phyloP scores from a whole-genome alignment of 1,140 invertebrate genomes.

The Caenorhabditis tropicalis region DNA sequence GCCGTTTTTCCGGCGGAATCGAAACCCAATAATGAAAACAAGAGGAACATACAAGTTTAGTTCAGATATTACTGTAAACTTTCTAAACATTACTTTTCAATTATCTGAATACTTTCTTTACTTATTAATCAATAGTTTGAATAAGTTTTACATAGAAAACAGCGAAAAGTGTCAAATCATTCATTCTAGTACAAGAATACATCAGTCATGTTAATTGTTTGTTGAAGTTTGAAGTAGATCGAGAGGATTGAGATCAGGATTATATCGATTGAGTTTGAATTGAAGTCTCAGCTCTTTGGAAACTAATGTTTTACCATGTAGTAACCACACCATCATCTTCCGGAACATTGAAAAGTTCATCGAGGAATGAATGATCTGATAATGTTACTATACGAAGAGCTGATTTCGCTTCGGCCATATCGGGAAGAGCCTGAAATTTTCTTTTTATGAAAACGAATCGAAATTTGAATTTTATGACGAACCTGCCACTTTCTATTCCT shows the following conservation, averaged over 20 bases:
- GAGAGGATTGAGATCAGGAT: neutral
- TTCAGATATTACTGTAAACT: neutral
- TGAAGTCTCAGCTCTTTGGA: neutral
- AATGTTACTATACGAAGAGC: slow-evolving; percentile 24
- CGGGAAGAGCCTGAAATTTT: slow-evolving; percentile 21
- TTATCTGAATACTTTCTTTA: too few relatives aligned
- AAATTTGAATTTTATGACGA: neutral
- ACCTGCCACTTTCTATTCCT: slow-evolving; percentile 12
- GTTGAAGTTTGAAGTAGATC: neutral
- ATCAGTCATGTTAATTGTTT: neutral
- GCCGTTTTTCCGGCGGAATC: neutral
- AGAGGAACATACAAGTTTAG: neutral
- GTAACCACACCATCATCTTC: neutral
- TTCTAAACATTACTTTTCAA: too few relatives aligned
- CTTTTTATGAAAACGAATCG: neutral
- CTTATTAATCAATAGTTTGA: too few relatives aligned
- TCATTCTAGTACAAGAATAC: slow-evolving; percentile 1
- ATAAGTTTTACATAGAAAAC: neutral
- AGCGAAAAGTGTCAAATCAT: neutral
- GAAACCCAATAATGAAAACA: neutral
- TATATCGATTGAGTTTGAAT: neutral
- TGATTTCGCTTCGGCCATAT: slow-evolving; percentile 32
- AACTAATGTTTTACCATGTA: neutral
- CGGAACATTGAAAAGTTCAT: neutral
- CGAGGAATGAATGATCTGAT: slow-evolving; percentile 17